Percentiles rank a stretch among this genome's conserved stretches.
phyloP scores from a whole-genome alignment of 2,888 invertebrate genomes.

The Kryphioiulus occultus region DNA sequence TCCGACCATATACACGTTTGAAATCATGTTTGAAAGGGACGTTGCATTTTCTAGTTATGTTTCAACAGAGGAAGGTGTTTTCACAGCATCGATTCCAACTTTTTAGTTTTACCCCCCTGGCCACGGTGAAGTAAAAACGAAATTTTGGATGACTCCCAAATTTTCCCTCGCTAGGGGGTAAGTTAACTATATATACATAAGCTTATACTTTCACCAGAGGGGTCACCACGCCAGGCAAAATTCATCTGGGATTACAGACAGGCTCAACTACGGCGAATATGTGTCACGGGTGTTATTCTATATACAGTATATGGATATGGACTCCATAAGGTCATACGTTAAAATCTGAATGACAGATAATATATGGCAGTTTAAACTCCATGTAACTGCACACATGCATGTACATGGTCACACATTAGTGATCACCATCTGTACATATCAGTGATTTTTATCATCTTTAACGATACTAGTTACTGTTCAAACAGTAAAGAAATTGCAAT shows the following conservation, averaged over 20 bases:
- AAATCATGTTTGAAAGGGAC: background rate
- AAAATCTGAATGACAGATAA: background rate
- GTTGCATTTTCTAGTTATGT: constrained; percentile 16
- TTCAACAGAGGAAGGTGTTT: background rate
- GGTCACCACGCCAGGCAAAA: constrained; percentile 7
- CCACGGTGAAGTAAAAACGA: background rate
- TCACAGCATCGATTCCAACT: background rate
- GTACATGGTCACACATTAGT: background rate
- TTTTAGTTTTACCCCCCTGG: background rate
- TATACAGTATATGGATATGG: background rate
- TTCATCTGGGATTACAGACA: background rate
- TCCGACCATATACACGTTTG: background rate
- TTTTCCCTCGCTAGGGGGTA: constrained; percentile 14
- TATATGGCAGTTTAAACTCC: background rate
- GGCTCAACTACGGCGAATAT: background rate
- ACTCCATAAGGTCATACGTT: background rate
- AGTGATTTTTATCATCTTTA: too few species aligned
- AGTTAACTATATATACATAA: constrained; percentile 28
- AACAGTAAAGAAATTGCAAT: too few species aligned
- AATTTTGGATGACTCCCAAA: constrained; percentile 25
- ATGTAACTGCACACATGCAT: background rate
- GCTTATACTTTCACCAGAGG: constrained; percentile 7
- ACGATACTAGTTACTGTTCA: too few species aligned
- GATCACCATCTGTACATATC: background rate
- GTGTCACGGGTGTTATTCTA: constrained; percentile 26